phyloP scores from a whole-genome alignment of 1,140 invertebrate genomes.

The Drosophila paulistorum region DNA sequence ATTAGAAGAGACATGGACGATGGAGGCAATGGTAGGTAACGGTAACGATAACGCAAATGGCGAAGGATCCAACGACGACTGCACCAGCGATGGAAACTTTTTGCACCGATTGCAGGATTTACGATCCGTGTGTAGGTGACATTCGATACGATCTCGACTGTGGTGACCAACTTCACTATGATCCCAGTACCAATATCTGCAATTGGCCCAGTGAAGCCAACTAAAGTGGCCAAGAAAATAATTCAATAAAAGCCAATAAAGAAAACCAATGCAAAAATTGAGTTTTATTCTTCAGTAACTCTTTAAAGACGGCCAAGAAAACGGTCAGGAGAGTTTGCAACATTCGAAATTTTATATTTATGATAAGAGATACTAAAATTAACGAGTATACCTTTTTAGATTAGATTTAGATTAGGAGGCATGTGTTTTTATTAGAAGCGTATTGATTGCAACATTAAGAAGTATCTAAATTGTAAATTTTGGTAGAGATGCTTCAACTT shows the following conservation, averaged over 20 bases:
- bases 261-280: background rate
- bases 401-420: conserved; percentile 6
- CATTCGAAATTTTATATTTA: conserved; percentile 1
- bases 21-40: too few species aligned
- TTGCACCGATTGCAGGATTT: conserved; percentile 41
- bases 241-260: too few species aligned
- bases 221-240: conserved; percentile 11
- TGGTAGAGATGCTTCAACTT: too few species aligned
- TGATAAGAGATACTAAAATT: conserved; percentile 14
- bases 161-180: conserved; percentile 22
- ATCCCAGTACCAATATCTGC: conserved; percentile 1
- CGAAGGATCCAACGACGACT: too few species aligned
- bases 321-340: background rate
- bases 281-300: background rate
- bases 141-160: conserved; percentile 50
- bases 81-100: too few species aligned
- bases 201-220: conserved; percentile 20
- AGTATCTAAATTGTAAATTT: too few species aligned
- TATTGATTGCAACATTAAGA: too few species aligned
- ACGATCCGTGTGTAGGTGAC: conserved; percentile 40
- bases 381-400: too few species aligned
- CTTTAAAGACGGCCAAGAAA: background rate
- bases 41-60: too few species aligned
- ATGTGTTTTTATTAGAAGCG: background rate
- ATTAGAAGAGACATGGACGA: too few species aligned